Evolutionary conservation across 1,140 invertebrate species (phyloP), one percentile per base, ranked within the genome.

Genomic region (Liolophura sinensis): DNA sequence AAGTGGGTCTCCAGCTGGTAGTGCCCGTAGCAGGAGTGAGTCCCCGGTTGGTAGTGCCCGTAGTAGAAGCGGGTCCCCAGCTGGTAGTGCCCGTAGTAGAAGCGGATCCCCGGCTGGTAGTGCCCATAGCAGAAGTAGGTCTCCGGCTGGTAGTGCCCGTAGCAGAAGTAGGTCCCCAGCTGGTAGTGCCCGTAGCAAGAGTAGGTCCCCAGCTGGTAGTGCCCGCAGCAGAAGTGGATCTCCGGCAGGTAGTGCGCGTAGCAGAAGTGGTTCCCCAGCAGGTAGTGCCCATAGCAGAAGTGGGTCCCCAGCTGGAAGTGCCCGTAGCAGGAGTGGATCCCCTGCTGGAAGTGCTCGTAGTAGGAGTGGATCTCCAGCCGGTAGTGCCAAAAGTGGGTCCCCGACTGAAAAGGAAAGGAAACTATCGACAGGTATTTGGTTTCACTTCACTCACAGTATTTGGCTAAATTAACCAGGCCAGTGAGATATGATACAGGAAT

Each of bases 181-280:
- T 14, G 49, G 40, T 11, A 67, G 65, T 52, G 20, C 68, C 54
- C n/a, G n/a, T n/a, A n/a, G n/a, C n/a, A 64, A 54, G 6, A 70
- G 64, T 40, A 56, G 60, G 11, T n/a, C 60, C 11, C 46, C 48
- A 24, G 25, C 16, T 18, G 62, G 47, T n/a, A 60, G 59, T n/a
- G 25, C 14, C 12, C 31, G 9, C 9, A 40, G 31, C 31, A 27
- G 58, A 46, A 40, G 24, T 46, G 55, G 60, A 7, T 60, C 60
- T 24, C 69, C 69, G 9, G 49, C 51, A 12, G 59, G 25, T 9
- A 49, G 47, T 58, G 40, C 67, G 15, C 31, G 9, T 20, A 7
- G 52, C 24, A 65, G 63, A 59, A 40, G 46, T 14, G 31, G 47
- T 0, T 59, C 47, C 6, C 58, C 58, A 25, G 58, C 58, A 31